These are phyloP conservation scores for Ephialtes manifestator DNA, from an alignment of 2,888 invertebrate genomes.

Conservation along the genomic window DNA sequence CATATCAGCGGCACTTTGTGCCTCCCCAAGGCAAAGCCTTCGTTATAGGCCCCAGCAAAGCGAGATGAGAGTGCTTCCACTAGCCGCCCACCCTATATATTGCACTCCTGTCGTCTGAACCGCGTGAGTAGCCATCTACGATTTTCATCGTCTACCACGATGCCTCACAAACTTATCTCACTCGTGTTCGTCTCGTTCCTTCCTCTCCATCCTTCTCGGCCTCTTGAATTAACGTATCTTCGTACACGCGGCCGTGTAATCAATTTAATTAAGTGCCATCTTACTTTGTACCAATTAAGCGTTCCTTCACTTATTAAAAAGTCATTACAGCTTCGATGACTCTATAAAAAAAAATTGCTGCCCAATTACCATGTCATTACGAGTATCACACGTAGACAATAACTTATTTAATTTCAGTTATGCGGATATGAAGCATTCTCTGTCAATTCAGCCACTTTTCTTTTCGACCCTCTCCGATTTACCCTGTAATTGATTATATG, in stretches of 20 bases:
- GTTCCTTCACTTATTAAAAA: constrained; percentile 12
- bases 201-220: background rate
- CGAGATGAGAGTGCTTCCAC: constrained; percentile 34
- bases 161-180: constrained; percentile 13
- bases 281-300: constrained; percentile 4
- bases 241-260: constrained; percentile 1
- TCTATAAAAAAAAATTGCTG: background rate
- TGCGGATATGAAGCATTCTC: too few species aligned
- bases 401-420: too few species aligned
- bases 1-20: constrained; percentile 39
- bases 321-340: background rate
- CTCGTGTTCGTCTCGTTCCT: background rate
- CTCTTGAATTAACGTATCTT: constrained; percentile 26
- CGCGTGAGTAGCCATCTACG: constrained; percentile 20
- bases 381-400: too few species aligned
- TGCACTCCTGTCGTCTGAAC: constrained; percentile 16
- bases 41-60: constrained; percentile 52
- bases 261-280: constrained; percentile 27
- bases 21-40: constrained; percentile 31
- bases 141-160: constrained; percentile 33
- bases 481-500: too few species aligned
- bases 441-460: too few species aligned
- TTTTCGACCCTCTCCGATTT: too few species aligned
- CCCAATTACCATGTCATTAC: too few species aligned
- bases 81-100: constrained; percentile 3